phyloP scores from a whole-genome alignment of 2,797 vertebrate genomes.

The Apogon hyalosoma region DNA sequence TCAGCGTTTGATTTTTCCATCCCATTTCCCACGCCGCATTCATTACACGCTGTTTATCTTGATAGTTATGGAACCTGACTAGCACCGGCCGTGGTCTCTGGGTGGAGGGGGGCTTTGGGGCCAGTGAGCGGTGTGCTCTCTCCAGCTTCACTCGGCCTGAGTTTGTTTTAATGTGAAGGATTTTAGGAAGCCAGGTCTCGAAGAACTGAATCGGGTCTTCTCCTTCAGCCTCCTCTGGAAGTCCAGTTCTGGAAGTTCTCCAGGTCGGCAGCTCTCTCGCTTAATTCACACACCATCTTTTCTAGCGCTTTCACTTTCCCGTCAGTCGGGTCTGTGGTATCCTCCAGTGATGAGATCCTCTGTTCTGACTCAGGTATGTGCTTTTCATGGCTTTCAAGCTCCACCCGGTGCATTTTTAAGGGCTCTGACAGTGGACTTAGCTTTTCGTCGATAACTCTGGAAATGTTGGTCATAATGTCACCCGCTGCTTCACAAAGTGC shows the following conservation, averaged over 20 bases:
- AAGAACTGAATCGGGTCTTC: conserved; percentile 6
- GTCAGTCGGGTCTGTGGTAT: background rate
- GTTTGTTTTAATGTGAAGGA: background rate
- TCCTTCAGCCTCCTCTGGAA: too few species aligned
- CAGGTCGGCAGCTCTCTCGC: background rate
- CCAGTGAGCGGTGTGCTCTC: background rate
- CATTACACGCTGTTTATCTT: conserved; percentile 2
- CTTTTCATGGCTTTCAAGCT: too few species aligned
- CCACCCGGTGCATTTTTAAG: too few species aligned
- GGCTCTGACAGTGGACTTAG: conserved; percentile 9
- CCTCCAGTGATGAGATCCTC: conserved; percentile 1
- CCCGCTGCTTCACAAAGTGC: background rate
- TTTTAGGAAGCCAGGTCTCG: background rate
- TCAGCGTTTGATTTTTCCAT: too few species aligned
- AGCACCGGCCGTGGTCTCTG: conserved; percentile 5
- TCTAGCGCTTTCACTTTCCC: background rate
- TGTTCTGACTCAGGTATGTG: too few species aligned
- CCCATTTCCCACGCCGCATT: too few species aligned
- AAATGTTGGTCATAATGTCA: conserved; percentile 13
- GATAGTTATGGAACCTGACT: background rate
- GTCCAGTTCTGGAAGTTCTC: too few species aligned
- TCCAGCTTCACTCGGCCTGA: background rate
- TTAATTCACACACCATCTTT: background rate
- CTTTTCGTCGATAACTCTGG: background rate
- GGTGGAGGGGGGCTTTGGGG: background rate